Conservation (phyloP, 2,113 vertebrate genomes). For the Amazona vittata region DNA sequence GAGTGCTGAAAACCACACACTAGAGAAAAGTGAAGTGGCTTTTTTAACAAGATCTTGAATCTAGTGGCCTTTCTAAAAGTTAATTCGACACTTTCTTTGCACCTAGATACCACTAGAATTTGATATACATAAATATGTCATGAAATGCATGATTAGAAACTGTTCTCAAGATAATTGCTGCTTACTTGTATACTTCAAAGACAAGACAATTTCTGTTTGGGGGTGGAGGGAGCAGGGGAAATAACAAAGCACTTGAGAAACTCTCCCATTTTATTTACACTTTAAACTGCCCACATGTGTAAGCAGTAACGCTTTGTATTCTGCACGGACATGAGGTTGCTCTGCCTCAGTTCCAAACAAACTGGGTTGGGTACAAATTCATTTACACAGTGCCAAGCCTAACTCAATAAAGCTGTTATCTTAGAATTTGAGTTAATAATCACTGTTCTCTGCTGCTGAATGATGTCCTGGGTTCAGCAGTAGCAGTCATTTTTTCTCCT, state of each 20-base stretch:
- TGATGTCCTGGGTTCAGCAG: no score
- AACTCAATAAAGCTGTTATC: background rate
- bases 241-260: background rate
- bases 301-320: background rate
- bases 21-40: background rate
- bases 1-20: background rate
- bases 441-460: background rate
- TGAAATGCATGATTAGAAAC: background rate
- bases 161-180: background rate
- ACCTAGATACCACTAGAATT: background rate
- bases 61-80: background rate
- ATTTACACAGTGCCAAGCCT: background rate
- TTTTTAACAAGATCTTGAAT: background rate
- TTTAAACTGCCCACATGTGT: background rate
- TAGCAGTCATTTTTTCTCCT: no score
- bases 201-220: background rate
- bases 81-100: background rate
- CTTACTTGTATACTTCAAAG: background rate
- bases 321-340: background rate
- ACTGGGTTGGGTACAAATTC: background rate
- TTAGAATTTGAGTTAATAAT: background rate
- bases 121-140: background rate
- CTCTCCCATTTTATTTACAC: background rate
- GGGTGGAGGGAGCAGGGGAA: background rate
- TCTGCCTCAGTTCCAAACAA: background rate